These are phyloP conservation scores for Athene noctua DNA, from an alignment of 2,113 vertebrate genomes.

Conservation along the genomic window DNA sequence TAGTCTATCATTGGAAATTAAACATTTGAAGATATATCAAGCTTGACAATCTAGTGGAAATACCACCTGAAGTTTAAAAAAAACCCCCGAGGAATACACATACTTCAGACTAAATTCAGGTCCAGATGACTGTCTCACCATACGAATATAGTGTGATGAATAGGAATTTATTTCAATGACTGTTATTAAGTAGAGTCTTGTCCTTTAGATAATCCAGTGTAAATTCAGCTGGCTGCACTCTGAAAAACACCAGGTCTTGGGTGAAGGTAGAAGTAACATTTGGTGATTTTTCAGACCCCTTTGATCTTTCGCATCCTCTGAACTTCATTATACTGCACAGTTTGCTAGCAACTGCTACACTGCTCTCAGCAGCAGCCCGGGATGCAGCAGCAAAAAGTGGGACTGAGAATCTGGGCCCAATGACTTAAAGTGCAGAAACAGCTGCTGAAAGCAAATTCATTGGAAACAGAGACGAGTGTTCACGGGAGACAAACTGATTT, in stretches of 20 bases:
- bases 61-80: not conserved
- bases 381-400: rapidly evolving
- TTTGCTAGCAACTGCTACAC: not conserved
- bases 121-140: not conserved
- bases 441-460: not conserved
- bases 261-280: not conserved
- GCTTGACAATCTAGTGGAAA: not conserved
- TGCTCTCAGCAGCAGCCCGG: not conserved
- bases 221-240: not conserved
- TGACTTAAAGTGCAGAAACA: not conserved
- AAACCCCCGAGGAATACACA: not conserved
- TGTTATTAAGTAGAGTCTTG: not conserved
- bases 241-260: not conserved
- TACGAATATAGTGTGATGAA: not conserved
- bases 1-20: not conserved
- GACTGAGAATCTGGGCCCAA: not conserved
- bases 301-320: not conserved
- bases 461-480: not conserved
- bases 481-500: not conserved
- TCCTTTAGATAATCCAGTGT: not conserved
- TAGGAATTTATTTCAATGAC: not conserved
- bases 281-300: not conserved
- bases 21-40: not conserved
- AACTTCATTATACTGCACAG: not conserved
- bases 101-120: not conserved